Percentiles rank a stretch among this genome's conserved stretches.
Conservation (phyloP, 2,113 vertebrate genomes). For the Thymallus thymallus region DNA sequence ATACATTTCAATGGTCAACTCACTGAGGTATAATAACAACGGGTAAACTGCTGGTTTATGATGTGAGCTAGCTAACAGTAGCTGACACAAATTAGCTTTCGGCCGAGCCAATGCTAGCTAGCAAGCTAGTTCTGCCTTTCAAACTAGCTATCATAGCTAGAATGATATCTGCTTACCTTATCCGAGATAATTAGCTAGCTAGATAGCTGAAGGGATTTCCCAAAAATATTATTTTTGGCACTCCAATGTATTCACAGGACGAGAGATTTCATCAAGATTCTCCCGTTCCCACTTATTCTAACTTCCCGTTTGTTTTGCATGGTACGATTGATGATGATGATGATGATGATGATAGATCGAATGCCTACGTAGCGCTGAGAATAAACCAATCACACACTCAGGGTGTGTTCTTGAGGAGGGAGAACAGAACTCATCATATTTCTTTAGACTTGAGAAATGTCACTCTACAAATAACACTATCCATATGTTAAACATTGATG, state of each 20-base stretch:
- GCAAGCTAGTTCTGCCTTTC: not conserved
- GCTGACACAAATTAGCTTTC: constrained; percentile 14
- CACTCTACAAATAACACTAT: too few relatives aligned
- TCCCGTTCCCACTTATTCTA: constrained; percentile 63
- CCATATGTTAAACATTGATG: too few relatives aligned
- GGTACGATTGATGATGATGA: constrained; percentile 44
- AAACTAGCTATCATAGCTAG: too few relatives aligned
- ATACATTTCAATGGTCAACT: too few relatives aligned
- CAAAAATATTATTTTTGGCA: not conserved
- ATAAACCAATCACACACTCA: constrained; percentile 51
- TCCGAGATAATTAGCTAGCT: constrained; percentile 14
- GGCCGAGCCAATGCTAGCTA: constrained; percentile 29
- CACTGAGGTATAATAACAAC: too few relatives aligned
- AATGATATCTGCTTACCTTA: constrained; percentile 10
- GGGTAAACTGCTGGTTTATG: too few relatives aligned
- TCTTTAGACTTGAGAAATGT: too few relatives aligned
- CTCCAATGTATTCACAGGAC: constrained; percentile 19
- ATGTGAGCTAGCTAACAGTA: not conserved
- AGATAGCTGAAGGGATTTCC: constrained; percentile 12
- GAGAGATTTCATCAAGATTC: constrained; percentile 45
- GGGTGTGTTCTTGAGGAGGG: too few relatives aligned
- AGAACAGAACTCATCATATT: too few relatives aligned
- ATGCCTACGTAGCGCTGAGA: constrained; percentile 36
- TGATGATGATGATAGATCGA: constrained; percentile 69
- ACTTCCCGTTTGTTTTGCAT: constrained; percentile 71